These are phyloP conservation scores for Callosobruchus maculatus DNA, from an alignment of 2,888 invertebrate genomes.

Conservation along the genomic window DNA sequence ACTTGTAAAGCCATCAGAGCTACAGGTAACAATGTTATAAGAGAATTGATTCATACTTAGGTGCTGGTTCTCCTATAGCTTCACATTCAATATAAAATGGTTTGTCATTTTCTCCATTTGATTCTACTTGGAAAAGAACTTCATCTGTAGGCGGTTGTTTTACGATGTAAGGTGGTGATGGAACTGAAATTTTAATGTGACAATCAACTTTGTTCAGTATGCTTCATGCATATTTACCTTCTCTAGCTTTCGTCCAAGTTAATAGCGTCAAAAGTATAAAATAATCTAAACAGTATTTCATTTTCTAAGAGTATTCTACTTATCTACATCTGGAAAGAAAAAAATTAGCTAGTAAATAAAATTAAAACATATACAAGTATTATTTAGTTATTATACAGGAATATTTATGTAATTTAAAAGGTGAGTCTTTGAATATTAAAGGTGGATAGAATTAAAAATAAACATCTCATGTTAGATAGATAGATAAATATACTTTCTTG, in stretches of 20 bases:
- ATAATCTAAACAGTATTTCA: constrained; percentile 31
- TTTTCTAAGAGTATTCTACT: constrained; percentile 18
- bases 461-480: too few species aligned
- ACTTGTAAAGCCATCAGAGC: too few species aligned
- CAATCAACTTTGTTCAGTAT: not conserved
- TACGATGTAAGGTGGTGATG: constrained; percentile 86
- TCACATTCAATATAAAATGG: constrained; percentile 95
- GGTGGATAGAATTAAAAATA: too few species aligned
- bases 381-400: too few species aligned
- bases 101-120: constrained; percentile 83
- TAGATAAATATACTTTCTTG: too few species aligned
- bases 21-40: not conserved
- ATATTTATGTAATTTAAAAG: too few species aligned
- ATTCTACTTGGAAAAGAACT: constrained; percentile 86
- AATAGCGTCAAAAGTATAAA: constrained; percentile 29
- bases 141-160: constrained; percentile 92
- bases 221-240: constrained; percentile 22
- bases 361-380: not conserved
- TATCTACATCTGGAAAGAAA: constrained; percentile 27
- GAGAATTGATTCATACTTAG: constrained; percentile 62
- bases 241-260: constrained; percentile 27
- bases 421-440: too few species aligned
- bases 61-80: constrained; percentile 92
- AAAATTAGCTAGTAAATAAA: not conserved
- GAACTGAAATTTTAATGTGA: constrained; percentile 55